Evolutionary conservation across 2,888 invertebrate genomes (phyloP).

Genomic region (Mythimna ferrago): DNA sequence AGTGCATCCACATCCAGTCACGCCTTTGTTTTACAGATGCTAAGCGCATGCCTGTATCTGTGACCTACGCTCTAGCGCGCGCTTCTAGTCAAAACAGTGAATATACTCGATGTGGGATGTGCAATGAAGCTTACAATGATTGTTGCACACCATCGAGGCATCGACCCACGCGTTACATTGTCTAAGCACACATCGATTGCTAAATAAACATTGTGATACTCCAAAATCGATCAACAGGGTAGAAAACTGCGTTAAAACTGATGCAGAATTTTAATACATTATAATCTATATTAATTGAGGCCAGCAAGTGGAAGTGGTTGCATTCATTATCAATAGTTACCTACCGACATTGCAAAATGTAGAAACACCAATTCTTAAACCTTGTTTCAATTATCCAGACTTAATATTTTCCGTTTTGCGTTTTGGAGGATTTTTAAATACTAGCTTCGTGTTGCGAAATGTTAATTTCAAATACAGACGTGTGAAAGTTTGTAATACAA

Average conservation of each 20-base stretch:
- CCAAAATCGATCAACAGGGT: slow-evolving; percentile 47
- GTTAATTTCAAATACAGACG: slow-evolving; percentile 54
- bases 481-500: slow-evolving; percentile 61
- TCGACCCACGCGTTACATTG: slow-evolving; percentile 36
- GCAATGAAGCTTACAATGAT: slow-evolving; percentile 21
- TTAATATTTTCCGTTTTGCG: slow-evolving; percentile 59
- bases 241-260: slow-evolving; percentile 56
- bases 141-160: slow-evolving; percentile 14
- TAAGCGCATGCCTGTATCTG: slow-evolving; percentile 20
- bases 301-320: slow-evolving; percentile 80
- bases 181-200: slow-evolving; percentile 25
- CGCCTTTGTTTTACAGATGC: slow-evolving; percentile 63
- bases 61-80: slow-evolving; percentile 19
- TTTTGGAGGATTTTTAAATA: slow-evolving; percentile 50
- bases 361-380: slow-evolving; percentile 70
- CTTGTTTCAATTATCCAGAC: slow-evolving; percentile 64
- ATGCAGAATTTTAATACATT: slow-evolving; percentile 77
- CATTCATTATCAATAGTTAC: slow-evolving; percentile 79
- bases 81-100: slow-evolving; percentile 18
- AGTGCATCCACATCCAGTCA: slow-evolving; percentile 73
- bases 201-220: slow-evolving; percentile 28
- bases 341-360: slow-evolving; percentile 75
- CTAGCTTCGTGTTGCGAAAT: slow-evolving; percentile 43
- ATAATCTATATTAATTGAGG: slow-evolving; percentile 86
- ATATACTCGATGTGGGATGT: slow-evolving; percentile 29